Conservation (phyloP, 2,888 invertebrate species). For the Rhamnusium bicolor region DNA sequence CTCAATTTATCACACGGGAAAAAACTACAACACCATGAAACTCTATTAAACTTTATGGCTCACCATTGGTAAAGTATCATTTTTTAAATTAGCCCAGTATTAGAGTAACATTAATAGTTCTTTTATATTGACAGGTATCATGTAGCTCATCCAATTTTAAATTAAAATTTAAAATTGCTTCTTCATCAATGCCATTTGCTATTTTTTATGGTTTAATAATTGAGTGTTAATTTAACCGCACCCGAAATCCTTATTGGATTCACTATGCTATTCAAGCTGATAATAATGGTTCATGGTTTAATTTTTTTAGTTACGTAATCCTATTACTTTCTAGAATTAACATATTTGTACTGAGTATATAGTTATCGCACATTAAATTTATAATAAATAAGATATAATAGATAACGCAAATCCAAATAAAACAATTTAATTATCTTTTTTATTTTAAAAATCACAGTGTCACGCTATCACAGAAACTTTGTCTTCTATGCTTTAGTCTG, state of each 20-base stretch:
- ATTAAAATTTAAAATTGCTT: constrained; percentile 35
- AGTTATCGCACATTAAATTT: background rate
- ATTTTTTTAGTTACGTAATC: constrained; percentile 12
- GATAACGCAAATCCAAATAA: too few relatives aligned
- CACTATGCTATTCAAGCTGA: constrained; percentile 6
- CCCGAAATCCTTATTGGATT: constrained; percentile 33
- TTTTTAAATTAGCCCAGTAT: constrained; percentile 16
- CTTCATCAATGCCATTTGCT: constrained; percentile 36
- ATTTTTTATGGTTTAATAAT: constrained; percentile 31
- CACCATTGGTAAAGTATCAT: constrained; percentile 12
- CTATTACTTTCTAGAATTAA: constrained; percentile 11
- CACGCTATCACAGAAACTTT: too few relatives aligned
- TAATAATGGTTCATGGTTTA: constrained; percentile 5
- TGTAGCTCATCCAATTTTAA: constrained; percentile 38
- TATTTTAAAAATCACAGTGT: too few relatives aligned
- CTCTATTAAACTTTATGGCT: background rate
- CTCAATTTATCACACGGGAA: constrained; percentile 2
- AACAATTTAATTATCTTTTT: too few relatives aligned
- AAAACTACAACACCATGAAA: background rate
- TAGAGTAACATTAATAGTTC: constrained; percentile 23
- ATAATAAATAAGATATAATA: background rate
- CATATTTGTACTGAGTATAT: background rate
- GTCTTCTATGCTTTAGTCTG: too few relatives aligned
- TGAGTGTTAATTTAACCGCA: constrained; percentile 38
- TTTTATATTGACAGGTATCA: constrained; percentile 32